Percentiles rank a stretch among this genome's conserved stretches.
phyloP scores from a whole-genome alignment of 2,888 invertebrate species.

The Tinea trinotella region DNA sequence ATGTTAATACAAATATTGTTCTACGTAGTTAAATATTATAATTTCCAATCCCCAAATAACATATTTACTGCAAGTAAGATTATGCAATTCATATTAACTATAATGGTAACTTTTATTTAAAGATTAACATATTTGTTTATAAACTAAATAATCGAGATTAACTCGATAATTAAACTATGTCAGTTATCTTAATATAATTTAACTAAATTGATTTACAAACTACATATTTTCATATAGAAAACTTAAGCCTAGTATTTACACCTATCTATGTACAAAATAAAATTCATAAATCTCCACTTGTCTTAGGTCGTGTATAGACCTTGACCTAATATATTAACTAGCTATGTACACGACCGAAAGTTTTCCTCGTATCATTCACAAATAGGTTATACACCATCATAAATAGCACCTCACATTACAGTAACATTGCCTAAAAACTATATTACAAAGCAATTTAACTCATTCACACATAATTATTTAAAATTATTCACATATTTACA shows the following conservation, averaged over 20 bases:
- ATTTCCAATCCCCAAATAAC: background rate
- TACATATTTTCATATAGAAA: too few relatives aligned
- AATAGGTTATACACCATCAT: too few relatives aligned
- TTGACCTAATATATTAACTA: too few relatives aligned
- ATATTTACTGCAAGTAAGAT: background rate
- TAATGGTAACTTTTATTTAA: constrained; percentile 10
- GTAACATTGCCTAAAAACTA: constrained; percentile 1
- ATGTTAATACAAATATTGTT: too few relatives aligned
- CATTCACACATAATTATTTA: background rate
- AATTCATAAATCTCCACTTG: too few relatives aligned
- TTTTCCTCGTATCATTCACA: too few relatives aligned
- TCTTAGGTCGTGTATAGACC: background rate
- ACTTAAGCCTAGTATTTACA: too few relatives aligned
- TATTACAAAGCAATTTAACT: constrained; percentile 3
- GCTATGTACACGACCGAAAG: too few relatives aligned
- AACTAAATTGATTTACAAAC: background rate
- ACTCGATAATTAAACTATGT: background rate
- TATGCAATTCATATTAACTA: constrained; percentile 1
- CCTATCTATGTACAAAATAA: background rate
- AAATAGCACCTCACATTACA: constrained; percentile 6
- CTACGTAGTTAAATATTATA: background rate
- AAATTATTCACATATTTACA: background rate
- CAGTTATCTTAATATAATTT: background rate
- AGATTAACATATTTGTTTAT: background rate
- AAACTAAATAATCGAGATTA: background rate